Percentiles rank a stretch among this genome's conserved stretches.
Evolutionary conservation across 2,113 vertebrate genomes (phyloP).

Genomic region (Balaenoptera acutorostrata): DNA sequence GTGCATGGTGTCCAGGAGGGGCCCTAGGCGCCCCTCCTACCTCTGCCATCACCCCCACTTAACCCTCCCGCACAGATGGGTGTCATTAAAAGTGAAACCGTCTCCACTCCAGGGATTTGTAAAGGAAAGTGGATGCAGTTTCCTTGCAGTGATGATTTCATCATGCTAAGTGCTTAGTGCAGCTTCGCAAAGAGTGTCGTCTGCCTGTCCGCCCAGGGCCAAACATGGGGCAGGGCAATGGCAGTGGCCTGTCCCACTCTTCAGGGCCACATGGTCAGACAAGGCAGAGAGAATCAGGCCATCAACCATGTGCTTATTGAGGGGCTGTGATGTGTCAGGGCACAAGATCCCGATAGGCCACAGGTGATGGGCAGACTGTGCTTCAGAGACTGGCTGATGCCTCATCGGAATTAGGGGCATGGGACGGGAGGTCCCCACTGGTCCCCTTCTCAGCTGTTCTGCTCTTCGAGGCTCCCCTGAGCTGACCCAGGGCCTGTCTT

Average conservation of each 20-base stretch:
- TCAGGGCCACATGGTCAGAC: not conserved
- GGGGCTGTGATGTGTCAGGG: not conserved
- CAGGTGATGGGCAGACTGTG: not conserved
- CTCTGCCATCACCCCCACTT: slow-evolving; percentile 31
- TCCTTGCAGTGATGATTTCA: slow-evolving; percentile 70
- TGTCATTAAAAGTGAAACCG: slow-evolving; percentile 77
- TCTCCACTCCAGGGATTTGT: slow-evolving; percentile 68
- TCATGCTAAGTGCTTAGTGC: slow-evolving; percentile 45
- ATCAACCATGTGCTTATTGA: not conserved
- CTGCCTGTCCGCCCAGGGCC: not conserved
- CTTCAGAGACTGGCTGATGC: not conserved
- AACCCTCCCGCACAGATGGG: slow-evolving; percentile 68
- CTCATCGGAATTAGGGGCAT: not conserved
- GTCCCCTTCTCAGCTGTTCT: not conserved
- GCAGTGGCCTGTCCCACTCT: not conserved
- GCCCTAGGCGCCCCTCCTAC: not conserved
- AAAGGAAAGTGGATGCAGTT: slow-evolving; percentile 70
- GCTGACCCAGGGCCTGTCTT: not conserved
- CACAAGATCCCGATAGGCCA: not conserved
- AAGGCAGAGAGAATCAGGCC: not conserved
- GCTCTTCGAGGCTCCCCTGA: not conserved
- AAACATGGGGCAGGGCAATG: fast-evolving
- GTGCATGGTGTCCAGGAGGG: not conserved
- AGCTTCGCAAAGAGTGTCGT: not conserved
- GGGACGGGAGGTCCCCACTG: not conserved